Evolutionary conservation across 2,113 vertebrate species (phyloP), one percentile per base, ranked within the genome.

Genomic region (Saccopteryx bilineata): DNA sequence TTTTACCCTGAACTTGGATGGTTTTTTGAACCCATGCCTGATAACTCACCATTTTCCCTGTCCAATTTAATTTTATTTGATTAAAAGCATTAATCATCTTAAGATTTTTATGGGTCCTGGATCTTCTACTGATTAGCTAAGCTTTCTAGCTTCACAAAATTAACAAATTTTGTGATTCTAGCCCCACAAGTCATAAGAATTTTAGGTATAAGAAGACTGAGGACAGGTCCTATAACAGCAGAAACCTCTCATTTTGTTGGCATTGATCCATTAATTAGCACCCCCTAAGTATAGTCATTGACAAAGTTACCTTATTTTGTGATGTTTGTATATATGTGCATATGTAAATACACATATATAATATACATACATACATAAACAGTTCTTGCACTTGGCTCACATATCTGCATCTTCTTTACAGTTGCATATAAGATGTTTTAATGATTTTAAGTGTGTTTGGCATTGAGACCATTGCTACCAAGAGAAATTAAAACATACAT

Each of bases 41-140:
- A 61, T 83, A 78, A 14, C 39, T 89, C 24, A 14, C 61, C 17
- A 79, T 58, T 78, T 90, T n/a, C 14, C 19, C 48, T 75, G 46
- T 83, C 87, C 61, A 54, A 74, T 84, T 96, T 90, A 90, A 88
- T 94, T 94, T 94, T 85, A 50, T 33, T 87, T 81, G 23, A 61
- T 91, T 89, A 76, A 91, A 86, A 86, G 11, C 31, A 88, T 87
- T 87, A 39, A 65, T 81, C 52, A 87, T 85, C 54, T 90, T 52
- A 96, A 83, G 24, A 65, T 89, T 79, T 95, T 89, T 92, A 54
- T 83, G 54, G 9, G 39, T 92, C 23, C 33, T 74, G 7, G 95
- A 94, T 83, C 63, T 96, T 46, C 76, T 83, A 28, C 68, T 80
- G 13, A 93, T 87, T 79, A 95, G 5, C 5, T 91, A 88, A 87